Conservation (phyloP, 1,140 invertebrate genomes). For the Schlechtendalia chinensis region DNA sequence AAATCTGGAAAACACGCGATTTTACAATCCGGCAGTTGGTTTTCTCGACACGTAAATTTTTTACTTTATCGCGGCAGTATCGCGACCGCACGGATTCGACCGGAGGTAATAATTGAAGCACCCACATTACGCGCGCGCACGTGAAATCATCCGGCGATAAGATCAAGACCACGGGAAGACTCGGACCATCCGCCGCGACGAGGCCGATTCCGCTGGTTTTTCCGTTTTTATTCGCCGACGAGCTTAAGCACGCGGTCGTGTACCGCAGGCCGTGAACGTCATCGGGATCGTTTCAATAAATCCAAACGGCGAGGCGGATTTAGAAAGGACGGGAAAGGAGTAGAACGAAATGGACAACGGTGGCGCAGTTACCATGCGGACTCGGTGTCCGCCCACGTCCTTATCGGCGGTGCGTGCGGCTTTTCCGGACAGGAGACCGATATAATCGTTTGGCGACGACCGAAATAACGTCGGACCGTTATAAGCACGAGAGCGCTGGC, state of each 20-base stretch:
- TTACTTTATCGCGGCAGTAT: constrained; percentile 19
- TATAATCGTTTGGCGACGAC: background rate
- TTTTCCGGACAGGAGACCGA: background rate
- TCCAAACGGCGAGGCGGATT: background rate
- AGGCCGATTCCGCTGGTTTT: too few relatives aligned
- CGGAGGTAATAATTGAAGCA: constrained; percentile 37
- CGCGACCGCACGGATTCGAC: background rate
- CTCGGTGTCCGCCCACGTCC: background rate
- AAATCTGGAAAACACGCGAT: background rate
- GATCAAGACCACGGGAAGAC: constrained; percentile 12
- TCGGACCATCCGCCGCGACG: too few relatives aligned
- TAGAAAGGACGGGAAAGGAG: background rate
- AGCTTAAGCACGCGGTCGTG: background rate
- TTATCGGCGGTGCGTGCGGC: background rate
- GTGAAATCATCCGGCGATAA: constrained; percentile 21
- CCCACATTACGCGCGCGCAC: background rate
- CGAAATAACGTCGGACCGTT: too few relatives aligned
- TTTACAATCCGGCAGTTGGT: background rate
- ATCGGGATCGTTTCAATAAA: background rate
- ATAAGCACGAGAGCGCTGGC: background rate
- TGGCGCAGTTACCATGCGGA: too few relatives aligned
- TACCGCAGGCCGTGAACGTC: background rate
- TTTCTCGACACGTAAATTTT: constrained; percentile 33
- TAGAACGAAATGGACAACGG: too few relatives aligned
- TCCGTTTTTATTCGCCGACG: background rate